Evolutionary conservation across 2,113 vertebrate species (phyloP), one percentile per base, ranked within the genome.

Genomic region (Henicopernis longicauda): DNA sequence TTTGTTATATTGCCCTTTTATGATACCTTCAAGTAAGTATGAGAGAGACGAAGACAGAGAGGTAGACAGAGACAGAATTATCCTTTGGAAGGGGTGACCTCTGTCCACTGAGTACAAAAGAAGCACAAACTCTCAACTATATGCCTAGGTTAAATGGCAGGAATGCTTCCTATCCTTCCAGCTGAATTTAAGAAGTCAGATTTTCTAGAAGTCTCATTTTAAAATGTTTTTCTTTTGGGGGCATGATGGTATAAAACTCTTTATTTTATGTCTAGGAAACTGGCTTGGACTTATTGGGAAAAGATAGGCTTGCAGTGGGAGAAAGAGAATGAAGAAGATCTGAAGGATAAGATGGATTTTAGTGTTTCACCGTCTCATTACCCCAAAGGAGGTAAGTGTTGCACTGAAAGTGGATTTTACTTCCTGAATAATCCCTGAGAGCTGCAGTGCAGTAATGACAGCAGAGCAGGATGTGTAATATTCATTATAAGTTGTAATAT

Each of bases 271-370:
- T 82, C 38, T 97, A 99, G 99, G 93, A 93, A 98, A 45, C 89
- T 98, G 71, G 98, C 99, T 17, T 71, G 97, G 81, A 97, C 97
- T 92, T 98, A 99, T 8, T 99, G 99, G 99, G 98, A 97, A 85
- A 98, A 98, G 92, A 92, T 98, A 9, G 99, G 99, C 11, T 93
- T 98, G 54, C 99, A 99, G 80, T 99, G 99, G 99, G 99, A 99
- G 95, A 98, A 98, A 44, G 99, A 99, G 96, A 99, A 99, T 21
- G 99, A 99, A 93, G 98, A 98, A 0, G 99, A 99, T 71, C 98
- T 99, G 86, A 99, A 99, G 97, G 99, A 99, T 97, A 99, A 99
- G 95, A 98, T 99, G 96, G 98, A 99, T 97, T 99, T 99, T 32
- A 97, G 98, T 81, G 54, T 98, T 27, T 80, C 96, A 17, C 98